Base-by-base conservation (phyloP, 2,888 invertebrate species). In the Tenthredo distinguenda region DNA sequence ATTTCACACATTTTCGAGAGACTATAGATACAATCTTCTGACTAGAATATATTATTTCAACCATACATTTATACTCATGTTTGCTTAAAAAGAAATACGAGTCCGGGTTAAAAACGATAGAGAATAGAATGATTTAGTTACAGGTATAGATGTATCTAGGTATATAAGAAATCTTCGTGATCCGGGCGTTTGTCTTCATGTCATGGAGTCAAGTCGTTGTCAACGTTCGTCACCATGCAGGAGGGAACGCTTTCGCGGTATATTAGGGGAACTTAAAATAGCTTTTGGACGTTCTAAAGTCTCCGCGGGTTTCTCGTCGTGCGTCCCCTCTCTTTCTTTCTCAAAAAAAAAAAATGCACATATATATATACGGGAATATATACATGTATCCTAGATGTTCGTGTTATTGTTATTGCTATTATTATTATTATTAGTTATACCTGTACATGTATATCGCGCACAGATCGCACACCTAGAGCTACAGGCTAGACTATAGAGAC, bases 201-300 rank as follows among this genome's bases (percentile, higher is more conserved):
- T 47, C 47, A 43, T 37, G 37, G 31, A 71, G 71, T 71, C 71
- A 71, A 34, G 58, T 34, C 79, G 79, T 74, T 34, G 77, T 47
- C 77, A 47, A 81, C 62, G 82, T 82, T 82, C 82, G 82, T 82
- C 65, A 62, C 34, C 62, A 62, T 26, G 62, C 62, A 26, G 62
- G 62, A 62, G 26, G 37, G 79, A 79, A 79, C 79, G 82, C 82
- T 82, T 82, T 82, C 65, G 82, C 65, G 82, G 62, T 82, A 82
- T 65, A 82, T 79, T 79, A 65, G 83, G 83, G 81, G 34, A 68
- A 83, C 26, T 10, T 50, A 50, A 83, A 83, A 83, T 83, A 83
- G 83, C 26, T 83, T 50, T 71, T 50, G 34, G 71, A 68, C 83
- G 83, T 65, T 83, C 68, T 58, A 65, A 65, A 83, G 62, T 26